phyloP scores from a whole-genome alignment of 2,113 vertebrate genomes.

The Rhinopomastus cyanomelas region DNA sequence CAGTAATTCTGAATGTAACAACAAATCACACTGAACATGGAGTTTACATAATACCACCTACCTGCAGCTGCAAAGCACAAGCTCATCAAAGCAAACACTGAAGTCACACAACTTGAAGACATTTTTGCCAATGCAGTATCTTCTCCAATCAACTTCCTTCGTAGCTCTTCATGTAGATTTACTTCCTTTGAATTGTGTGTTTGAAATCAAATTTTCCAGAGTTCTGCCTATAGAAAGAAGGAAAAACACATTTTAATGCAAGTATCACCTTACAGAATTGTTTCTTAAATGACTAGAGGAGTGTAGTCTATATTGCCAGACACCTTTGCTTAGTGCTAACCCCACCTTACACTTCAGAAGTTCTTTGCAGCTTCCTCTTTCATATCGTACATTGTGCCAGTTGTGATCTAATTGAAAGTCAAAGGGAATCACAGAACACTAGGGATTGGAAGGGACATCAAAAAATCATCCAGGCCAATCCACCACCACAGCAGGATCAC shows the following conservation, averaged over 20 bases:
- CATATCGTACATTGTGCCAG: background rate
- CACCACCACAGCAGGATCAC: too few relatives aligned
- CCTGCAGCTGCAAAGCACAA: slow-evolving; percentile 69
- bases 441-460: too few relatives aligned
- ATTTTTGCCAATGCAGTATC: slow-evolving; percentile 45
- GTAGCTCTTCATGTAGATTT: slow-evolving; percentile 41
- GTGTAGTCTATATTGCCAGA: background rate
- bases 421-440: too few relatives aligned
- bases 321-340: background rate
- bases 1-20: slow-evolving; percentile 9
- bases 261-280: background rate
- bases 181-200: slow-evolving; percentile 14
- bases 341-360: background rate
- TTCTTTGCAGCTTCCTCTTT: background rate
- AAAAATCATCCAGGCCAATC: too few relatives aligned
- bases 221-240: slow-evolving; percentile 61
- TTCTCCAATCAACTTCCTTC: slow-evolving; percentile 12
- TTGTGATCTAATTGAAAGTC: background rate
- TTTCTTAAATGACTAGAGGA: background rate
- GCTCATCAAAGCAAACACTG: slow-evolving; percentile 67
- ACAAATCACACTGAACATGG: background rate
- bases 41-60: slow-evolving; percentile 42
- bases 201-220: slow-evolving; percentile 48
- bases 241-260: slow-evolving; percentile 29
- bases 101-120: slow-evolving; percentile 47